phyloP scores from a whole-genome alignment of 2,888 invertebrate species.

The Polylopha cassiicola region DNA sequence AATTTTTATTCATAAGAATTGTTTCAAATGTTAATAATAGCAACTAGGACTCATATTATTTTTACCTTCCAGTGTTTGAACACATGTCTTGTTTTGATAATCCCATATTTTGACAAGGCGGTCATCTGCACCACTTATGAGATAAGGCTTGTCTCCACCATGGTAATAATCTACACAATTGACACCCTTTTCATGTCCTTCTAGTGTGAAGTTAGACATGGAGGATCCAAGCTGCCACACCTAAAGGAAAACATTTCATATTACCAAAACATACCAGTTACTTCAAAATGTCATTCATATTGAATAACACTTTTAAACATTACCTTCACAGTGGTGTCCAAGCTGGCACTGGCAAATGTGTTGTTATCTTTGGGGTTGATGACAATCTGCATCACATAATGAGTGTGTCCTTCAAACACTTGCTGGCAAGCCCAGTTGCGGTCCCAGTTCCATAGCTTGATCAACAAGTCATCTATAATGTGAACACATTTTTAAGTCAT shows the following conservation, averaged over 20 bases:
- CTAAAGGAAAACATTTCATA: constrained; percentile 42
- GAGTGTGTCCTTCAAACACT: constrained; percentile 99
- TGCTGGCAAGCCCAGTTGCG: constrained; percentile 98
- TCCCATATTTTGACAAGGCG: constrained; percentile 99
- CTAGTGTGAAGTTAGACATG: constrained; percentile 98
- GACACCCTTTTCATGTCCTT: constrained; percentile 98
- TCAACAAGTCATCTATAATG: constrained; percentile 95
- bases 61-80: constrained; percentile 93
- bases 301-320: background rate
- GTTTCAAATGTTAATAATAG: background rate
- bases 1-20: background rate
- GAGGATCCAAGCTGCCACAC: constrained; percentile 99
- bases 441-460: constrained; percentile 99
- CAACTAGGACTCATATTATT: constrained; percentile 1
- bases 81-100: constrained; percentile 99
- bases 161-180: constrained; percentile 99
- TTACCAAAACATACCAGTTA: background rate
- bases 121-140: constrained; percentile 99
- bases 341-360: constrained; percentile 99
- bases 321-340: constrained; percentile 96
- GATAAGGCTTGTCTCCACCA: constrained; percentile 98
- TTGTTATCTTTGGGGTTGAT: constrained; percentile 99
- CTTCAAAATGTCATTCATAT: background rate
- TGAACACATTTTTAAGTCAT: constrained; percentile 2
- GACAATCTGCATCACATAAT: constrained; percentile 99